These are phyloP conservation scores for Cuniculus paca DNA, from an alignment of 2,797 vertebrate genomes.

Conservation along the genomic window DNA sequence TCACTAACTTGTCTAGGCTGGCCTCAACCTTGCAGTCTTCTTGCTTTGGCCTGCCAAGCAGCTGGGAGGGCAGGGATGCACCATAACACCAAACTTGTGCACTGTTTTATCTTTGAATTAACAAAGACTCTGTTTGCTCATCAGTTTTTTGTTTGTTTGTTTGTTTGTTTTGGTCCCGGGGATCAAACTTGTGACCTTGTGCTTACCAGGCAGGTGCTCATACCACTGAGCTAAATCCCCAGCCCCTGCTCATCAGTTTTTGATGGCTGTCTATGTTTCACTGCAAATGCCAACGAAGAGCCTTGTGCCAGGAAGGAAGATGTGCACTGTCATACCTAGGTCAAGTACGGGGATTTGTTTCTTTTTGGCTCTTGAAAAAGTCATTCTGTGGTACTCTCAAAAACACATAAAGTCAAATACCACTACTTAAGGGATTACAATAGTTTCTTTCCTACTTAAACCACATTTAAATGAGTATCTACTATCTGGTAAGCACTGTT, in stretches of 20 bases:
- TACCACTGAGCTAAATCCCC: too few relatives aligned
- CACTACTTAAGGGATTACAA: background rate
- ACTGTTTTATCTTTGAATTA: background rate
- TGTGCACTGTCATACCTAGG: fast-evolving
- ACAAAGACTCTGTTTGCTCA: background rate
- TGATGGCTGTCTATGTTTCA: background rate
- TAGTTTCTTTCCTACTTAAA: background rate
- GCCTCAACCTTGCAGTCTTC: background rate
- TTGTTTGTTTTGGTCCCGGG: too few relatives aligned
- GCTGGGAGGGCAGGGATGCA: background rate
- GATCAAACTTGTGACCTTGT: too few relatives aligned
- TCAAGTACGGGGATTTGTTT: background rate
- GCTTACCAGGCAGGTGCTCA: too few relatives aligned
- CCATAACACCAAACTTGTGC: too few relatives aligned
- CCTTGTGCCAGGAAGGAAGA: background rate
- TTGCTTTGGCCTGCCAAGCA: background rate
- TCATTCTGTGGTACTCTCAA: background rate
- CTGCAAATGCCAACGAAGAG: background rate
- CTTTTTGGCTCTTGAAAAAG: background rate
- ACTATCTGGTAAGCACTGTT: background rate
- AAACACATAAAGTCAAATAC: background rate
- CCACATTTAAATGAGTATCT: background rate
- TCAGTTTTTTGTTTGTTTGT: too few relatives aligned
- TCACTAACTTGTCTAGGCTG: background rate
- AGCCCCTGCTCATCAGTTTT: background rate